Evolutionary conservation across 2,888 invertebrate species (phyloP).

Genomic region (Horisme vitalbata): DNA sequence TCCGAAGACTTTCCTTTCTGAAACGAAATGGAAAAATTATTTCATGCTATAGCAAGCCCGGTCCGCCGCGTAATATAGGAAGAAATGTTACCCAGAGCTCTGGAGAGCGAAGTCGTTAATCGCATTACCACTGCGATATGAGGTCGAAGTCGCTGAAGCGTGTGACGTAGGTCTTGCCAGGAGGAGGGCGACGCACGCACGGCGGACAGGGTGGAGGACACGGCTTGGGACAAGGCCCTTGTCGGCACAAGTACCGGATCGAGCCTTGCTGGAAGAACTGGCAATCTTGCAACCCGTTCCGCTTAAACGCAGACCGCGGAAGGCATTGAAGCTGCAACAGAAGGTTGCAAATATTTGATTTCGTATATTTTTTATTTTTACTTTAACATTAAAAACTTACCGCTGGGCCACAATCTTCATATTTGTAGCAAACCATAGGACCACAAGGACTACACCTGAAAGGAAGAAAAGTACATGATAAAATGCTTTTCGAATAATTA

Average conservation of each 20-base stretch:
- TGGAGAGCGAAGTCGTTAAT: slow-evolving; percentile 42
- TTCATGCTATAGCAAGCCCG: slow-evolving; percentile 26
- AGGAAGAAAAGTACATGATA: slow-evolving; percentile 24
- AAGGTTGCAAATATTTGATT: slow-evolving; percentile 12
- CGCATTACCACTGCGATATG: slow-evolving; percentile 69
- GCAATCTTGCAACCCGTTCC: slow-evolving; percentile 77
- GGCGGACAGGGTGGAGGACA: slow-evolving; percentile 74
- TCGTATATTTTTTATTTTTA: background rate
- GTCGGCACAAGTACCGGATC: slow-evolving; percentile 75
- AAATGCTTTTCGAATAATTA: too few species aligned
- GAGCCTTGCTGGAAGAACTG: slow-evolving; percentile 79
- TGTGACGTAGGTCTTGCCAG: slow-evolving; percentile 76
- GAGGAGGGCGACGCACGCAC: slow-evolving; percentile 72
- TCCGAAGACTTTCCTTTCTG: slow-evolving; percentile 60
- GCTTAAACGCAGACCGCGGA: slow-evolving; percentile 79
- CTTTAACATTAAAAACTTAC: slow-evolving; percentile 47
- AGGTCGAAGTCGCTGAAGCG: slow-evolving; percentile 78
- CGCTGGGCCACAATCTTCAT: slow-evolving; percentile 77
- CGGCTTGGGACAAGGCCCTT: slow-evolving; percentile 59
- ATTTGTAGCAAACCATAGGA: slow-evolving; percentile 78
- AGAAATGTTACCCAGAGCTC: slow-evolving; percentile 56
- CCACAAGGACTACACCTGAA: slow-evolving; percentile 76
- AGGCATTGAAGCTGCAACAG: slow-evolving; percentile 71
- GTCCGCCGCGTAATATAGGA: slow-evolving; percentile 61
- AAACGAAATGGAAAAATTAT: slow-evolving; percentile 30